Conservation (phyloP, 2,113 vertebrate species). For the Ariopsis seemanni region DNA sequence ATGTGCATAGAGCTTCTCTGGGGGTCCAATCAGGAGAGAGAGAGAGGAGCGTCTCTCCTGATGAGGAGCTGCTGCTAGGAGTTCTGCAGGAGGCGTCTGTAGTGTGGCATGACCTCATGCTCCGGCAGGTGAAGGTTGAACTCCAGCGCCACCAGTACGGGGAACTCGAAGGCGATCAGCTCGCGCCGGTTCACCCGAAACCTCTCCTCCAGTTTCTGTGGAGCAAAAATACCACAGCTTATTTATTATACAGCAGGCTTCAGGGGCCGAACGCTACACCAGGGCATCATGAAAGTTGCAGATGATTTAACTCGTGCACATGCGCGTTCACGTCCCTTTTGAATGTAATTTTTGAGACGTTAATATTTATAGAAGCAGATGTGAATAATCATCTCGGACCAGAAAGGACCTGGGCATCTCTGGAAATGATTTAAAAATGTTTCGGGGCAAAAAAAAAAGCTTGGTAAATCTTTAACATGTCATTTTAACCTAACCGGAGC, state of each 20-base stretch:
- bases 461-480: not conserved
- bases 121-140: slow-evolving; percentile 96
- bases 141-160: slow-evolving; percentile 93
- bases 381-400: not conserved
- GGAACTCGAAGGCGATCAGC: slow-evolving; percentile 97
- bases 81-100: slow-evolving; percentile 91
- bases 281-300: slow-evolving; percentile 11
- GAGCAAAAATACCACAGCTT: slow-evolving; percentile 25
- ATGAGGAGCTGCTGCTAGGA: slow-evolving; percentile 83
- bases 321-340: not conserved
- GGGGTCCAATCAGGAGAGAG: slow-evolving; percentile 22
- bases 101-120: slow-evolving; percentile 96
- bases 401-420: not conserved
- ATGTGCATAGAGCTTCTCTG: slow-evolving; percentile 34
- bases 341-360: not conserved
- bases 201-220: slow-evolving; percentile 97
- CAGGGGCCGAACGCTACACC: not conserved
- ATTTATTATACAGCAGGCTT: slow-evolving; percentile 28
- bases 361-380: not conserved
- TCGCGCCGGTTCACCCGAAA: slow-evolving; percentile 94
- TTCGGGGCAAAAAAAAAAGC: not conserved
- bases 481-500: not conserved
- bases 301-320: not conserved
- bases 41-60: slow-evolving; percentile 56
- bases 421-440: not conserved